Conservation (phyloP, 2,888 invertebrate species). For the Limnephilus marmoratus region DNA sequence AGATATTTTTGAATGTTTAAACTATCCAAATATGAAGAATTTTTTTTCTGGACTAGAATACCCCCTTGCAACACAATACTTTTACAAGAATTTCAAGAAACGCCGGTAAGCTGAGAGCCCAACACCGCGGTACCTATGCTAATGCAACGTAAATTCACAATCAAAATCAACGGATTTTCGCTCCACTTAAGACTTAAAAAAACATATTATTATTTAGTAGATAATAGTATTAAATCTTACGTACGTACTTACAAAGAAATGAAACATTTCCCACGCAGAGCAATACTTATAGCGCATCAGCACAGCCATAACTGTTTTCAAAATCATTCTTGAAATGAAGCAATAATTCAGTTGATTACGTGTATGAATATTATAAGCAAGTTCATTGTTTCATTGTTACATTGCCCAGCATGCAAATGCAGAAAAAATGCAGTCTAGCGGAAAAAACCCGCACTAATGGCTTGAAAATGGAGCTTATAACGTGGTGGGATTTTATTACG, state of each 20-base stretch:
- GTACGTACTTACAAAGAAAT: not conserved
- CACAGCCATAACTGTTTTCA: not conserved
- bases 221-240: not conserved
- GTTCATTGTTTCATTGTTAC: slow-evolving; percentile 22
- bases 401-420: not conserved
- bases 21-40: too few species aligned
- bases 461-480: not conserved
- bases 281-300: not conserved
- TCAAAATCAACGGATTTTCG: not conserved
- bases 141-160: not conserved
- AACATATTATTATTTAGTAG: not conserved
- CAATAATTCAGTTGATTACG: not conserved
- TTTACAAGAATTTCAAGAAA: too few species aligned
- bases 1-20: too few species aligned
- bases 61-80: too few species aligned
- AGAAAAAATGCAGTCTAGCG: slow-evolving; percentile 12
- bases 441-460: slow-evolving; percentile 6
- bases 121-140: not conserved
- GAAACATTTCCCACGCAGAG: not conserved
- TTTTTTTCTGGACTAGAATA: too few species aligned
- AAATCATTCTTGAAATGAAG: slow-evolving; percentile 4
- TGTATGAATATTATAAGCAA: not conserved
- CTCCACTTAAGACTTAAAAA: not conserved
- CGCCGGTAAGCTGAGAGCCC: not conserved
- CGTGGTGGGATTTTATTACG: not conserved